Conservation (phyloP, 2,888 invertebrate genomes). For the Vesta saturnalis region DNA sequence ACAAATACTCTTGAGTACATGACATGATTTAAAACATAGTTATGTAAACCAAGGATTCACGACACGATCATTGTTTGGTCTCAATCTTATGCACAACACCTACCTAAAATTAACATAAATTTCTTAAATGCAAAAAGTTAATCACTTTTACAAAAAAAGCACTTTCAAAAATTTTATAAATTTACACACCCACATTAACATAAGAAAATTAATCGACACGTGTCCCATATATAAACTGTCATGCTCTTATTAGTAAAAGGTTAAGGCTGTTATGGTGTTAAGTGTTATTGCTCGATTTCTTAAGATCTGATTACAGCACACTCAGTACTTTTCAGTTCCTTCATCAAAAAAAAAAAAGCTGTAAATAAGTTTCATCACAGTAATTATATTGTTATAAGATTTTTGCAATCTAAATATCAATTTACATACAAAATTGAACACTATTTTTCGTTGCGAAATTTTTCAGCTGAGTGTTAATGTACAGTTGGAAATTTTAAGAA, state of each 20-base stretch:
- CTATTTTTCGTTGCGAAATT: neutral
- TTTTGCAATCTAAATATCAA: neutral
- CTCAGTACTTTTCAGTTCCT: neutral
- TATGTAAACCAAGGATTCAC: neutral
- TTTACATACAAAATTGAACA: neutral
- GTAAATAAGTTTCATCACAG: neutral
- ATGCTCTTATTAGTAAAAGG: neutral
- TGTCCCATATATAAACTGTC: neutral
- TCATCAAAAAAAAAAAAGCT: neutral
- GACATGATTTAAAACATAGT: neutral
- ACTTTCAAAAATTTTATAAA: no score
- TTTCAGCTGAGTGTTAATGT: no score
- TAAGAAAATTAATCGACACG: neutral
- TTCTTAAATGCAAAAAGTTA: no score
- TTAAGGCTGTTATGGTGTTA: slow-evolving; percentile 1
- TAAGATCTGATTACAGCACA: slow-evolving; percentile 9
- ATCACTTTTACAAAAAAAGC: no score
- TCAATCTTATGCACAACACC: no score
- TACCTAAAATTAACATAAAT: no score
- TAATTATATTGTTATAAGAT: neutral
- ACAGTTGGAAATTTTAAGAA: slow-evolving; percentile 1
- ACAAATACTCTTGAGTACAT: neutral
- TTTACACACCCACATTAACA: neutral
- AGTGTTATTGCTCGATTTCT: slow-evolving; percentile 3
- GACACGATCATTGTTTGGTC: no score